phyloP scores from a whole-genome alignment of 2,797 vertebrate species.

The Smutsia gigantea region DNA sequence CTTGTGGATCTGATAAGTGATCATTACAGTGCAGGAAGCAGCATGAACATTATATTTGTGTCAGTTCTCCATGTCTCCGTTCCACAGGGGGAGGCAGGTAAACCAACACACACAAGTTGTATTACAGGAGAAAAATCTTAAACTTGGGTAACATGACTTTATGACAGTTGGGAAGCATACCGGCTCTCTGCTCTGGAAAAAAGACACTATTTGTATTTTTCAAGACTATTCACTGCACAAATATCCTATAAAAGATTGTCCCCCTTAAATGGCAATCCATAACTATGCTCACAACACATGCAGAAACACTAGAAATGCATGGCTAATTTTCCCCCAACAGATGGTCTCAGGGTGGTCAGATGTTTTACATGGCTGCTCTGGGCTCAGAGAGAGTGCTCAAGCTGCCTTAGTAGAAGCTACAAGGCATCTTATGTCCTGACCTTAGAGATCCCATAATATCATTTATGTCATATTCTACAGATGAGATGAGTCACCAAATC shows the following conservation, averaged over 20 bases:
- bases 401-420: neutral
- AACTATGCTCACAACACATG: neutral
- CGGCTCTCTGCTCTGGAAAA: neutral
- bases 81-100: too few species aligned
- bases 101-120: too few species aligned
- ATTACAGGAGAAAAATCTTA: too few species aligned
- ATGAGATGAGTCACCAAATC: neutral
- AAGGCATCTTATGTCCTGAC: neutral
- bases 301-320: neutral
- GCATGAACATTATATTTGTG: neutral
- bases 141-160: neutral
- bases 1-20: neutral
- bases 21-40: neutral
- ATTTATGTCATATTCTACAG: neutral
- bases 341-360: neutral
- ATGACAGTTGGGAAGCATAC: neutral
- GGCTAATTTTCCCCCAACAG: neutral
- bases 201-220: neutral
- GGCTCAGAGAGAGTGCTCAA: neutral
- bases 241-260: neutral
- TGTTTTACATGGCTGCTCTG: neutral
- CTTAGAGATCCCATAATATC: neutral
- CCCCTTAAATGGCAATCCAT: neutral
- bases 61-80: too few species aligned
- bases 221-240: neutral